A percentile compares a stretch with the other conserved stretches of the same genome.
Conservation (phyloP, 2,888 invertebrate species). For the Mythimna loreyi region DNA sequence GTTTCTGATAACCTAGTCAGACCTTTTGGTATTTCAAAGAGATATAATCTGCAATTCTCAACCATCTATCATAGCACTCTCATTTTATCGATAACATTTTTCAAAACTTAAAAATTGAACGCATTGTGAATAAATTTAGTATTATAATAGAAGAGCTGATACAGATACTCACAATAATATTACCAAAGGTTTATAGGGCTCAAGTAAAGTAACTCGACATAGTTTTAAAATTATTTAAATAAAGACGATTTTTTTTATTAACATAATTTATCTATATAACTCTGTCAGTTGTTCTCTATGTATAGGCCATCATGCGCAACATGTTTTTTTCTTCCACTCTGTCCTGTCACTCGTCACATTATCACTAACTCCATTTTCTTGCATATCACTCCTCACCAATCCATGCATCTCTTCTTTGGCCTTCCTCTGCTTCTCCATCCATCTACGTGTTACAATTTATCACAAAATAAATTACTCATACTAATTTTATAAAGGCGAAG, state of each 20-base stretch:
- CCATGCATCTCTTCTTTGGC: too few species aligned
- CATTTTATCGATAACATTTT: conserved; percentile 6
- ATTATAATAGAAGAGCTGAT: background rate
- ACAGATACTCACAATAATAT: background rate
- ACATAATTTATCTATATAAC: too few species aligned
- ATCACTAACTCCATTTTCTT: too few species aligned
- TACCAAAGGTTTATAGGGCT: background rate
- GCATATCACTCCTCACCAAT: too few species aligned
- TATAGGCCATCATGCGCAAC: too few species aligned
- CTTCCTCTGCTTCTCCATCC: too few species aligned
- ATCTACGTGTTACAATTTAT: too few species aligned
- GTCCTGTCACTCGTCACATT: too few species aligned
- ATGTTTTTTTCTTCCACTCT: too few species aligned
- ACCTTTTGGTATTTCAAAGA: conserved; percentile 9
- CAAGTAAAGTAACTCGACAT: background rate
- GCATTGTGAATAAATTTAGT: conserved; percentile 1
- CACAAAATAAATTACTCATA: background rate
- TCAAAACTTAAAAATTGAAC: background rate
- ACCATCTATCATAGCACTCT: background rate
- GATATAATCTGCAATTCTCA: conserved; percentile 7
- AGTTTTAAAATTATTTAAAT: background rate
- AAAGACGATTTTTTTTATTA: background rate
- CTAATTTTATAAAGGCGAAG: background rate
- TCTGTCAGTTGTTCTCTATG: too few species aligned
- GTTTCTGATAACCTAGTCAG: background rate